Conservation (phyloP, 2,888 invertebrate genomes). For the Drosophila melanosoma region DNA sequence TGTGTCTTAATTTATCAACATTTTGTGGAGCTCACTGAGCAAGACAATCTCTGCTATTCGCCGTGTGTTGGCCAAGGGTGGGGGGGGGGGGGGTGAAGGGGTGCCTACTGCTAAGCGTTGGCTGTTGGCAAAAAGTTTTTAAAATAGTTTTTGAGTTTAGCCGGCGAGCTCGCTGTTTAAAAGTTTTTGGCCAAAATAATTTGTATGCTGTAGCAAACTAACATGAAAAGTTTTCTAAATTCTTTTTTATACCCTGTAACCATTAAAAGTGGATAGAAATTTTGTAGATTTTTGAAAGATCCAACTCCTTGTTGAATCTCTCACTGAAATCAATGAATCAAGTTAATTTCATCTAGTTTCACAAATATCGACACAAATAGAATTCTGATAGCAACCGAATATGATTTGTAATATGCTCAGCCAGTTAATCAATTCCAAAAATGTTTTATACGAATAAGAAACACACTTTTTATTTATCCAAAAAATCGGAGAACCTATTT, state of each 20-base stretch:
- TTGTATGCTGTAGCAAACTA: slow-evolving; percentile 70
- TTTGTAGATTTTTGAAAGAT: too few species aligned
- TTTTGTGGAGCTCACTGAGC: slow-evolving; percentile 55
- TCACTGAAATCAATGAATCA: not conserved
- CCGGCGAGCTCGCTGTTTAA: slow-evolving; percentile 12
- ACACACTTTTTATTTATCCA: not conserved
- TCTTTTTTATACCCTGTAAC: slow-evolving; percentile 31
- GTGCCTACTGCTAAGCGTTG: not conserved
- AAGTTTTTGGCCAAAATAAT: slow-evolving; percentile 72
- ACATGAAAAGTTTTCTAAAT: slow-evolving; percentile 61
- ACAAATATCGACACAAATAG: not conserved
- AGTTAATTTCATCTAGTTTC: not conserved
- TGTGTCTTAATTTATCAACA: slow-evolving; percentile 77
- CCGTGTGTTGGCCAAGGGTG: not conserved
- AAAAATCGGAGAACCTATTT: not conserved
- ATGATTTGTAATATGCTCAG: too few species aligned
- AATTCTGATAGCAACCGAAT: not conserved
- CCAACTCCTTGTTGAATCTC: not conserved
- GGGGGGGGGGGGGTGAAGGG: not conserved
- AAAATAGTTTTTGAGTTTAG: slow-evolving; percentile 59
- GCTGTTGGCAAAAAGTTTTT: slow-evolving; percentile 48
- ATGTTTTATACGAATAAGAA: not conserved
- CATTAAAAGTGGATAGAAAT: not conserved
- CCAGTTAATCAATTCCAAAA: too few species aligned
- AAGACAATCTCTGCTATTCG: slow-evolving; percentile 62